Evolutionary conservation across 2,797 vertebrate genomes (phyloP).

Genomic region (Dicrostonyx torquatus): DNA sequence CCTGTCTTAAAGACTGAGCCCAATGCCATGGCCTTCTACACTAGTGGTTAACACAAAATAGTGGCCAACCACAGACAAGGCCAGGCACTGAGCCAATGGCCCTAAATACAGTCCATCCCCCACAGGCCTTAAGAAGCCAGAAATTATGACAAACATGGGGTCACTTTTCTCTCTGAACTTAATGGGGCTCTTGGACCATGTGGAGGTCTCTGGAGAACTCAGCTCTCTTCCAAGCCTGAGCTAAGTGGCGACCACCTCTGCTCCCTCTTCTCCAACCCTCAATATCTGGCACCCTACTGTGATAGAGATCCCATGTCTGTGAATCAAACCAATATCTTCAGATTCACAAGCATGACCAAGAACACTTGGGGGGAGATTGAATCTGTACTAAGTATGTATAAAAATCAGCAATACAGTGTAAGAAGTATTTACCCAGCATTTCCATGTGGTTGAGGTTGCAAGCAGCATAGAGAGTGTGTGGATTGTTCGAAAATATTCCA

Average conservation of each 20-base stretch:
- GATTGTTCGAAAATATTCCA: not conserved
- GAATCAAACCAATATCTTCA: not conserved
- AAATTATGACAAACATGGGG: not conserved
- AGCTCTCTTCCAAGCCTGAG: not conserved
- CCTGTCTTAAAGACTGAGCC: not conserved
- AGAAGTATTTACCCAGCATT: not conserved
- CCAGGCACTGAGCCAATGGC: not conserved
- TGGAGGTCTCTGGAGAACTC: not conserved
- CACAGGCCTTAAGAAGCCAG: not conserved
- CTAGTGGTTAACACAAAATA: not conserved
- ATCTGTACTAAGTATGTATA: not conserved
- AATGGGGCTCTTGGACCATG: not conserved
- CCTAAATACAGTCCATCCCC: not conserved
- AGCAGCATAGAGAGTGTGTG: not conserved
- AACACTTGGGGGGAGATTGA: not conserved
- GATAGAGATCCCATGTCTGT: not conserved
- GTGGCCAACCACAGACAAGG: not conserved
- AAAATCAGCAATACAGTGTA: not conserved
- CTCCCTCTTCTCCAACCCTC: not conserved
- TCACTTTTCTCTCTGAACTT: not conserved
- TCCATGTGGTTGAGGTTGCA: not conserved
- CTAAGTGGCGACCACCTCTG: rapidly evolving
- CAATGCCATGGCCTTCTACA: not conserved
- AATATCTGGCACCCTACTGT: not conserved
- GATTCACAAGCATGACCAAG: too few relatives aligned